Base-by-base conservation (phyloP, 2,113 vertebrate species). In the Clarias gariepinus region DNA sequence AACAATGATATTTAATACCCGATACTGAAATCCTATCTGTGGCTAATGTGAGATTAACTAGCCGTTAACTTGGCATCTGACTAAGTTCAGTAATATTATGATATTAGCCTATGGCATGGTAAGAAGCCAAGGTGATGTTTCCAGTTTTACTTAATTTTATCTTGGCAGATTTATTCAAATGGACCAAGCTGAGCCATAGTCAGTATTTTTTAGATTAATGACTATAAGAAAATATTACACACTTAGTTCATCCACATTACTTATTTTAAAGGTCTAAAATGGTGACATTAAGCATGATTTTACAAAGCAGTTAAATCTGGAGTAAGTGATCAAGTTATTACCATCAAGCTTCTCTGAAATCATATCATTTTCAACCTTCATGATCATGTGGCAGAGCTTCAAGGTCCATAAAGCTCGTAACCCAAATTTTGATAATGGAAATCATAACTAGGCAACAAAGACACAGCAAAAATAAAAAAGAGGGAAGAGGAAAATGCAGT, bases 371-470 rank as follows among this genome's bases (percentile, higher is more conserved):
- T 5, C 68, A 21, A 58, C 28, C 68, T 36, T 58, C 53, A 60
- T 41, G 66, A 69, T 68, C 30, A 60, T 84, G 18, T 23, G 52
- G 66, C 21, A 53, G 60, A 19, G 71, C 12, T 41, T 77, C 63
- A 77, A 47, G 52, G 28, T 4, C n/a, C 4, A 52, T 52, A 52
- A 74, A 83, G 47, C 41, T 58, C 30, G 58, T 21, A 58, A 66
- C 78, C n/a, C 68, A 86, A 71, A 69, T 76, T 89, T 15, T 79
- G 63, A 89, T 83, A 63, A 81, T 36, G 57, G 76, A 76, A 81
- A 63, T 36, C 68, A 84, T 63, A 47, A 47, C 7, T 47, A 47
- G 47, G 18, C 8, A 23, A 12, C 19, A 47, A 21, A 73, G 69
- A 73, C 69, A 11, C 19, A 73, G 23, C 36, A 73, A 73, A 73